Evolutionary conservation across 2,113 vertebrate species (phyloP).

Genomic region (Urocolius indicus): DNA sequence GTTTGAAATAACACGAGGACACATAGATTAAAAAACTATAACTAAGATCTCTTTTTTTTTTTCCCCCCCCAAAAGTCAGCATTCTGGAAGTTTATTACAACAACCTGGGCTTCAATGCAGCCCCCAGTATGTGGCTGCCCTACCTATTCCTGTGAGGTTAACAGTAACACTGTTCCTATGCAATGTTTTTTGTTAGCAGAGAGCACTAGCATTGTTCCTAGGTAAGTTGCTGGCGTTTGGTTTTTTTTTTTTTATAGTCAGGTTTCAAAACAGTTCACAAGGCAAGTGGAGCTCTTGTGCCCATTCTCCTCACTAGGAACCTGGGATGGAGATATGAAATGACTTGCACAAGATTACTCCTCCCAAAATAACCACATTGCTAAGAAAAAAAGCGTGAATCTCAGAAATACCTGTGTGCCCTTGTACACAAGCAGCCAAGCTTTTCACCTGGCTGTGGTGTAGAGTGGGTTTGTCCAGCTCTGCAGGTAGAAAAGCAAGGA

Average conservation of each 20-base stretch:
- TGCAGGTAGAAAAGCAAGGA: too few species aligned
- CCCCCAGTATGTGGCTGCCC: accelerated
- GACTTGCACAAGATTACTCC: accelerated
- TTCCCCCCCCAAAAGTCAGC: neutral
- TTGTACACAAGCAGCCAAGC: too few species aligned
- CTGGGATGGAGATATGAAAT: accelerated
- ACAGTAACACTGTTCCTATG: accelerated
- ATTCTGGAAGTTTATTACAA: neutral
- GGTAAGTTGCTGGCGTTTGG: too few species aligned
- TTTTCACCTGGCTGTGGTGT: neutral
- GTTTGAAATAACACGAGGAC: neutral
- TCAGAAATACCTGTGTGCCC: too few species aligned
- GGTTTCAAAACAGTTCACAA: neutral
- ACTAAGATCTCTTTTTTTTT: neutral
- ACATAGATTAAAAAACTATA: neutral
- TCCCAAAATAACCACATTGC: accelerated
- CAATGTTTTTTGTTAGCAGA: neutral
- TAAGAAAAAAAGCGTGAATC: neutral
- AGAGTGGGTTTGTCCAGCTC: neutral
- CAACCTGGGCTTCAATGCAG: accelerated
- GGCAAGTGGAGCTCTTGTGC: neutral
- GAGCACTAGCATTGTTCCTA: accelerated
- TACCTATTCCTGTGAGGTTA: neutral
- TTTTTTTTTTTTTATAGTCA: neutral
- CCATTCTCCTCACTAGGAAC: accelerated